These are phyloP conservation scores for Typhlomys cinereus DNA, from an alignment of 2,113 vertebrate species.

Conservation along the genomic window DNA sequence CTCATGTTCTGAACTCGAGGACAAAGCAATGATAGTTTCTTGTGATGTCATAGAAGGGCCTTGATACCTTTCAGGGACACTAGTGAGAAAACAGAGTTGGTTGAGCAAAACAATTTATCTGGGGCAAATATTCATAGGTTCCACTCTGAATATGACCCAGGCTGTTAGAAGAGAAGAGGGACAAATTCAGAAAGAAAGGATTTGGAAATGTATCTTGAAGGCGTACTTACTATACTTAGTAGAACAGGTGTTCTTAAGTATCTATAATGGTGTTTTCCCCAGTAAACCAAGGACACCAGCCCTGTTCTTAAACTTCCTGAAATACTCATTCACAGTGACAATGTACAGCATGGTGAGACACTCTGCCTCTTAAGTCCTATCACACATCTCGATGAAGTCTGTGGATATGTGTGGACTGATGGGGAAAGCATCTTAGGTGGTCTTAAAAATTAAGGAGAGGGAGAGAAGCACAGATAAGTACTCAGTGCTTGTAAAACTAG, in stretches of 20 bases:
- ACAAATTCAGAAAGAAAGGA: not conserved
- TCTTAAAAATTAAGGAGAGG: not conserved
- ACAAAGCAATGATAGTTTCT: not conserved
- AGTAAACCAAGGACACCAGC: not conserved
- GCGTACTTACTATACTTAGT: constrained; percentile 10
- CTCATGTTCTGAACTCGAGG: not conserved
- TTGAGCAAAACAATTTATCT: not conserved
- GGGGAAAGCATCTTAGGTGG: not conserved
- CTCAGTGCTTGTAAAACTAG: no score
- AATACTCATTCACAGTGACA: not conserved
- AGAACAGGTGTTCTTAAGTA: not conserved
- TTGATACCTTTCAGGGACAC: not conserved
- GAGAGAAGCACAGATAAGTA: no score
- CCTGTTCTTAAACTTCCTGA: not conserved
- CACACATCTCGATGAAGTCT: not conserved
- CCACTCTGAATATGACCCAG: not conserved
- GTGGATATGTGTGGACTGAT: not conserved
- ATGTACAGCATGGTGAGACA: not conserved
- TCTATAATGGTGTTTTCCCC: not conserved
- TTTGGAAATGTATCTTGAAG: constrained; percentile 5
- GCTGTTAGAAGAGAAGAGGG: not conserved
- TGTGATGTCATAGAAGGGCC: not conserved
- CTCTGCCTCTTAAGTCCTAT: not conserved
- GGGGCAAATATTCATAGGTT: not conserved
- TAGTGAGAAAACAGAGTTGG: not conserved